Conservation (phyloP, 1,140 invertebrate genomes). For the Ooceraea biroi region DNA sequence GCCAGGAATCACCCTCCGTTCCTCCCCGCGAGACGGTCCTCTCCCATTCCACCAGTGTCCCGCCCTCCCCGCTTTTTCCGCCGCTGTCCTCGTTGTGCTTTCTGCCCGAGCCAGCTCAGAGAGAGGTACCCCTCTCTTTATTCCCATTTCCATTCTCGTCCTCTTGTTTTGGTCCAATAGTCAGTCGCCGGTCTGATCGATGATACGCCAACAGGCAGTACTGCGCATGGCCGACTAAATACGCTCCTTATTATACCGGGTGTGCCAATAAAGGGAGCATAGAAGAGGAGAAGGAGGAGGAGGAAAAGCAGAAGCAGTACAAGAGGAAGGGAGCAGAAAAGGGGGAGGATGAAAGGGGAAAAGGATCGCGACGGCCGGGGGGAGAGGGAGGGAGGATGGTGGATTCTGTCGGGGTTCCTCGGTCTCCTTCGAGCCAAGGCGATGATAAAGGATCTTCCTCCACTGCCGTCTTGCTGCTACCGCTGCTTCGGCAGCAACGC, state of each 20-base stretch:
- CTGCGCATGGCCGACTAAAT: constrained; percentile 85
- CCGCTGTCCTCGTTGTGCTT: constrained; percentile 44
- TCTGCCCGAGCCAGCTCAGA: constrained; percentile 42
- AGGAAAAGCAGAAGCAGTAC: neutral
- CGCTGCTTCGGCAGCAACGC: constrained; percentile 61
- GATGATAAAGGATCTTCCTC: constrained; percentile 72
- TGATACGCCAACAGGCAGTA: constrained; percentile 83
- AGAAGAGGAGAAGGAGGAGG: constrained; percentile 48
- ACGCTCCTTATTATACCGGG: constrained; percentile 84
- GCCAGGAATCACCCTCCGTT: constrained; percentile 39
- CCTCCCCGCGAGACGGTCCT: constrained; percentile 35
- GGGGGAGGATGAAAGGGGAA: constrained; percentile 58
- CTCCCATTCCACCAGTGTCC: constrained; percentile 30
- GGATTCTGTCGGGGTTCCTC: constrained; percentile 50
- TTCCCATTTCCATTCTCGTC: constrained; percentile 79
- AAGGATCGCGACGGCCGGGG: neutral
- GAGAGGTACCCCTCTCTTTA: constrained; percentile 65
- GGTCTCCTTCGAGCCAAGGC: constrained; percentile 63
- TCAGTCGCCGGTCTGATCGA: constrained; percentile 85
- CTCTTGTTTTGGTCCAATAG: constrained; percentile 86
- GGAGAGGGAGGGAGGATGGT: constrained; percentile 37
- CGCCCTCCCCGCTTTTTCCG: constrained; percentile 45
- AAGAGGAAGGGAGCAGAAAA: constrained; percentile 28
- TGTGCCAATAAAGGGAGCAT: constrained; percentile 82
- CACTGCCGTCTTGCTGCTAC: constrained; percentile 55